Evolutionary conservation across 1,140 invertebrate genomes (phyloP).

Genomic region (Cephus cinctus): DNA sequence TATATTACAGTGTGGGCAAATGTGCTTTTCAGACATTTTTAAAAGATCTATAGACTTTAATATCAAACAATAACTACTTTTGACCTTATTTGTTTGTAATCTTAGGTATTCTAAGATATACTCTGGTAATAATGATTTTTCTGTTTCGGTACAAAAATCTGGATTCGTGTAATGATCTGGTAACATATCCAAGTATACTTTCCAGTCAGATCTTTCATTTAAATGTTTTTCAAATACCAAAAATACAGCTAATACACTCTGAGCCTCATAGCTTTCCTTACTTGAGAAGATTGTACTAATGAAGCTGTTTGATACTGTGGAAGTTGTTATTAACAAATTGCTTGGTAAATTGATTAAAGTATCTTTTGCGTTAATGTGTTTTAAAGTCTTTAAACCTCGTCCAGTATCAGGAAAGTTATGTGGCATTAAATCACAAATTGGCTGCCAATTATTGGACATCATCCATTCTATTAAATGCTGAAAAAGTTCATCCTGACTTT

Average conservation of each 20-base stretch:
- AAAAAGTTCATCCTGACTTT: slow-evolving; percentile 41
- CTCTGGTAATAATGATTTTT: slow-evolving; percentile 36
- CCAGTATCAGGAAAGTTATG: slow-evolving; percentile 58
- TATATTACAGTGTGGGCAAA: slow-evolving; percentile 48
- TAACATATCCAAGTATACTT: slow-evolving; percentile 61
- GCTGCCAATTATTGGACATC: slow-evolving; percentile 42
- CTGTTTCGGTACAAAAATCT: slow-evolving; percentile 51
- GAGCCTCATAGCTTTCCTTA: slow-evolving; percentile 46
- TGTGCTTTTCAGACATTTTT: slow-evolving; percentile 41
- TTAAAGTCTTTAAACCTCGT: slow-evolving; percentile 61
- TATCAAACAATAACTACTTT: slow-evolving; percentile 28
- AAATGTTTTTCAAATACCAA: slow-evolving; percentile 58
- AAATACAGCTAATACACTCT: slow-evolving; percentile 63
- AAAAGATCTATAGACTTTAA: slow-evolving; percentile 40
- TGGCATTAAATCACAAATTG: slow-evolving; percentile 48
- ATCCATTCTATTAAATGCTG: slow-evolving; percentile 56
- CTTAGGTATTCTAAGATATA: slow-evolving; percentile 27
- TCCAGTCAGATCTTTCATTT: slow-evolving; percentile 44
- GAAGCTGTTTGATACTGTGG: slow-evolving; percentile 46
- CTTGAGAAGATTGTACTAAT: slow-evolving; percentile 53
- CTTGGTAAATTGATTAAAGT: slow-evolving; percentile 60
- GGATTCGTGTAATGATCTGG: slow-evolving; percentile 59
- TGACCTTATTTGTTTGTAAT: slow-evolving; percentile 22
- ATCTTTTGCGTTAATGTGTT: slow-evolving; percentile 53
- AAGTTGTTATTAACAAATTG: slow-evolving; percentile 61